These are phyloP conservation scores for Euzetes globulus DNA, from an alignment of 2,888 invertebrate genomes.

Conservation along the genomic window DNA sequence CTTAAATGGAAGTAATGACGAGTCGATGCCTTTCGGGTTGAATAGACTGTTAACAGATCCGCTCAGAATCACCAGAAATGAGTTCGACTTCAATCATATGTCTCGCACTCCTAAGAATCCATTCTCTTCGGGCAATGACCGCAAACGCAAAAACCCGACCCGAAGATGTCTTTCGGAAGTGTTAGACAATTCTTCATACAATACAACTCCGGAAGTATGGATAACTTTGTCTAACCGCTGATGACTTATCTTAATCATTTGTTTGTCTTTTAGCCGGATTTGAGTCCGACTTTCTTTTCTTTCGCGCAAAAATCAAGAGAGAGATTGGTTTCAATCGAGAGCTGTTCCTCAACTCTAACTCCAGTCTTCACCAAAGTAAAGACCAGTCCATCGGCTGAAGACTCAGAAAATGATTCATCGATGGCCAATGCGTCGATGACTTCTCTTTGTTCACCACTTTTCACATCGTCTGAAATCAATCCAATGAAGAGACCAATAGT, in stretches of 20 bases:
- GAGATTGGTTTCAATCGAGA: background rate
- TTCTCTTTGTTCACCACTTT: background rate
- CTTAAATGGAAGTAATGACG: background rate
- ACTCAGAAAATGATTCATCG: slow-evolving; percentile 3
- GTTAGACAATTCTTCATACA: slow-evolving; percentile 5
- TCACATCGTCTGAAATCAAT: background rate
- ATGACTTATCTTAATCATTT: background rate
- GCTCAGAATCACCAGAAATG: slow-evolving; percentile 1
- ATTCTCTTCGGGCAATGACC: background rate
- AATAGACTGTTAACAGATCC: slow-evolving; percentile 11
- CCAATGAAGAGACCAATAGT: slow-evolving; percentile 5
- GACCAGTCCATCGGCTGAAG: background rate
- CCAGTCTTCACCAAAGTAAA: background rate
- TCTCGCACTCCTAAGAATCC: slow-evolving; percentile 11
- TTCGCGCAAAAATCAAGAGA: background rate
- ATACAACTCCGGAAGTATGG: background rate
- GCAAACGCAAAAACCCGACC: slow-evolving; percentile 29
- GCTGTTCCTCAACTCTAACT: background rate
- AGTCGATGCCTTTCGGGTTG: slow-evolving; percentile 25
- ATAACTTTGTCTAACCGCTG: background rate
- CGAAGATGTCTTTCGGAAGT: slow-evolving; percentile 29
- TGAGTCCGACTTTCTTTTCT: slow-evolving; percentile 3
- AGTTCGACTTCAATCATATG: slow-evolving; percentile 11
- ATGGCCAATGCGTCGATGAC: background rate
- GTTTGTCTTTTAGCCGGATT: background rate